Conservation (phyloP, 2,113 vertebrate species). For the Perca flavescens region DNA sequence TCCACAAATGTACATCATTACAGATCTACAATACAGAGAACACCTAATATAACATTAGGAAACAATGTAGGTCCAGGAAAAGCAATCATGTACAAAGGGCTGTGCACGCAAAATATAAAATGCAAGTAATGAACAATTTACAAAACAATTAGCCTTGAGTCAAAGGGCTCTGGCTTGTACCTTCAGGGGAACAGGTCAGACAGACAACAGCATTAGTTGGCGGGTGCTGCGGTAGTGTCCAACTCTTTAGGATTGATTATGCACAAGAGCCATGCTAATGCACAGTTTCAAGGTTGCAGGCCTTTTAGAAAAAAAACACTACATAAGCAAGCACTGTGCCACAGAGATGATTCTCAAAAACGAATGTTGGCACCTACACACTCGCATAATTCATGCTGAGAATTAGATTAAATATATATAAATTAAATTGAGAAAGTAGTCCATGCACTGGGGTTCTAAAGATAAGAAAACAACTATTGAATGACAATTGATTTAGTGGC, state of each 20-base stretch:
- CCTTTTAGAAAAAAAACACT: conserved; percentile 22
- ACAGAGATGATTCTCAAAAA: conserved; percentile 2
- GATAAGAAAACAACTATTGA: conserved; percentile 58
- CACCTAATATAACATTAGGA: conserved; percentile 18
- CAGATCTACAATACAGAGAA: not conserved
- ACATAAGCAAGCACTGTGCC: not conserved
- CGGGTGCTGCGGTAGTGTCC: conserved; percentile 8
- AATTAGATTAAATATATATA: conserved; percentile 40
- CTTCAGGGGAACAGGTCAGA: conserved; percentile 17
- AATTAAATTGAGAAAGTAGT: conserved; percentile 31
- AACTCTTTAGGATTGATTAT: conserved; percentile 54
- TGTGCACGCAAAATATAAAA: conserved; percentile 26
- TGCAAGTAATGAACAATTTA: conserved; percentile 46
- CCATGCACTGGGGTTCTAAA: not conserved
- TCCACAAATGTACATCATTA: conserved; percentile 25
- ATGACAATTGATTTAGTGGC: conserved; percentile 55
- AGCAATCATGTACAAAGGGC: conserved; percentile 18
- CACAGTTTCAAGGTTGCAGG: conserved; percentile 56
- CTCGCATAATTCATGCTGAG: conserved; percentile 20
- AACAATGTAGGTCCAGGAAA: conserved; percentile 1
- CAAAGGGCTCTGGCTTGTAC: conserved; percentile 8
- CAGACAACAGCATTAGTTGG: conserved; percentile 4
- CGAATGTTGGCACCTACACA: not conserved
- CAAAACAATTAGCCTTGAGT: conserved; percentile 42
- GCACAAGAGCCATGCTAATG: conserved; percentile 35